Evolutionary conservation across 2,797 vertebrate genomes (phyloP), one percentile per base, ranked within the genome.

Genomic region (Cygnus olor): DNA sequence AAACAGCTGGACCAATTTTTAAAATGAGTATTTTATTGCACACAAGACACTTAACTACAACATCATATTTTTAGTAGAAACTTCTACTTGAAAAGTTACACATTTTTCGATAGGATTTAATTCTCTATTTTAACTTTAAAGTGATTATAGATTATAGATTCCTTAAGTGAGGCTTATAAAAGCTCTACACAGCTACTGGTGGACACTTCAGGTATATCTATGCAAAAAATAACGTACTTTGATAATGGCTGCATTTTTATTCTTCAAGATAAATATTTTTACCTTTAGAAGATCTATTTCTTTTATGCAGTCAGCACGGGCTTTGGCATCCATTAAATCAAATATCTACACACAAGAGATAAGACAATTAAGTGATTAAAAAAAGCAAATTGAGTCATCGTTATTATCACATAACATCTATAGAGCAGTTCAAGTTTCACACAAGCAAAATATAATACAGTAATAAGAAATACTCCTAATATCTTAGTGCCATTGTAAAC

Each of bases 201-300:
- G 40, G 53, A 51, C 61, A 93, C 6, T 38, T 71, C 34, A 61
- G 73, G 17, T 28, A 7, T 1, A 20, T 32, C 36, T 84, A 27
- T 6, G 4, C 79, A 65, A 71, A 71, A 53, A 64, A 10, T 15
- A 15, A 44, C 2, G 34, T 7, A 54, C 27, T 71, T 45, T 51
- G 6, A 88, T 12, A 11, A 82, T 4, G 2, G 38, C 1, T 65
- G 17, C 34, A 73, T 81, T 88, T 85, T 82, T 51, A 14, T 32
- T 63, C 86, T 84, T 84, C 47, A 14, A 54, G 87, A 42, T 19
- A 70, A 63, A 16, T 58, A 93, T 97, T 97, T 99, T 99, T 99
- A 99, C 99, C 99, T 99, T 99, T 95, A 99, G 99, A 98, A 99
- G 99, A 98, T 99, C 99, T 98, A 99, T 99, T 98, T 99, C 99